These are phyloP conservation scores for Podabrus alpinus DNA, from an alignment of 2,888 invertebrate species.

Conservation along the genomic window DNA sequence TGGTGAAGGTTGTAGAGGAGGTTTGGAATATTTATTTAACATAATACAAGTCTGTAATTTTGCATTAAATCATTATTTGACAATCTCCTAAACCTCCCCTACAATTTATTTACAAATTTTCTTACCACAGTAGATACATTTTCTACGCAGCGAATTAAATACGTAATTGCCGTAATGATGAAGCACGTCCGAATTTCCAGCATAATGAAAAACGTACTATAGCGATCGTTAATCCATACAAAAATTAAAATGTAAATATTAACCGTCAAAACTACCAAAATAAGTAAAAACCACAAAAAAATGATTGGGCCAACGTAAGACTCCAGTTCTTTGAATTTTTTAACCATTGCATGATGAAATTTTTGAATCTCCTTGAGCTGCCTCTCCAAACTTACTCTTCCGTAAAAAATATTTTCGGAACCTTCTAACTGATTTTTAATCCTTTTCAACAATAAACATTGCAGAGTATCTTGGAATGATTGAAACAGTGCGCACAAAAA, in stretches of 20 bases:
- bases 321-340: constrained; percentile 20
- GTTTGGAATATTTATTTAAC: neutral
- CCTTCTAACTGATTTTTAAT: neutral
- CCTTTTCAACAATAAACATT: neutral
- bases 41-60: too few species aligned
- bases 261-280: constrained; percentile 30
- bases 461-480: constrained; percentile 1
- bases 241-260: constrained; percentile 35
- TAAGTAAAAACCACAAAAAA: constrained; percentile 27
- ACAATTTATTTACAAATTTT: neutral
- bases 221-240: constrained; percentile 13
- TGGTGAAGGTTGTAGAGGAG: neutral
- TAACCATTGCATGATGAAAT: constrained; percentile 22
- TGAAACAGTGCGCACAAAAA: neutral
- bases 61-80: too few species aligned
- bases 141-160: constrained; percentile 17
- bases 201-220: constrained; percentile 21
- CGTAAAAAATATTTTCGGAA: neutral
- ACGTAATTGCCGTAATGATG: constrained; percentile 14
- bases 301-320: constrained; percentile 28
- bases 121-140: constrained; percentile 19
- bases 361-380: constrained; percentile 19
- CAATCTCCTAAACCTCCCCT: neutral
- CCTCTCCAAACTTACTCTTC: constrained; percentile 1
- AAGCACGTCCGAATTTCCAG: constrained; percentile 26